These are phyloP conservation scores for Paralvinella palmiformis DNA, from an alignment of 1,140 invertebrate genomes.

Conservation along the genomic window DNA sequence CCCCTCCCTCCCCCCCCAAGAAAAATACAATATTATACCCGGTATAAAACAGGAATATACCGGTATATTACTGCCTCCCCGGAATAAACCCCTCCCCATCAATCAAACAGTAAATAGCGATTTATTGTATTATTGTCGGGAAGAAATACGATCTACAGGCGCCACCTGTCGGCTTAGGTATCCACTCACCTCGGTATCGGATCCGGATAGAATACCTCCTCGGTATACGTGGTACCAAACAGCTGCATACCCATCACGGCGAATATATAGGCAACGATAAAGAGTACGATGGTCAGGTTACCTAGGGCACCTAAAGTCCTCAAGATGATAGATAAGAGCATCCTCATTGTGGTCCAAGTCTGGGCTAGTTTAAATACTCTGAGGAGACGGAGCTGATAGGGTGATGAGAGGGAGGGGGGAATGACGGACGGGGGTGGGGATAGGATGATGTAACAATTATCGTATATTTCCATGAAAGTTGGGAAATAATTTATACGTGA, in stretches of 20 bases:
- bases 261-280: conserved; percentile 98
- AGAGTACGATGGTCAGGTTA: conserved; percentile 93
- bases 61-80: too few species aligned
- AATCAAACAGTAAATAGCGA: too few species aligned
- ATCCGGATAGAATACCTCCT: conserved; percentile 29
- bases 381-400: conserved; percentile 58
- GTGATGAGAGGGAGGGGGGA: too few species aligned
- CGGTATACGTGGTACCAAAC: conserved; percentile 83
- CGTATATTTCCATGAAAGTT: too few species aligned
- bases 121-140: too few species aligned
- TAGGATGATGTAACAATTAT: too few species aligned
- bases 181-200: conserved; percentile 29
- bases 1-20: too few species aligned
- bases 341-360: conserved; percentile 96
- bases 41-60: too few species aligned
- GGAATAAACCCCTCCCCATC: too few species aligned
- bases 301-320: conserved; percentile 94
- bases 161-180: not conserved
- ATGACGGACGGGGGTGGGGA: too few species aligned
- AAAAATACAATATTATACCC: too few species aligned
- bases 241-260: conserved; percentile 98
- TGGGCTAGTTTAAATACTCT: conserved; percentile 98
- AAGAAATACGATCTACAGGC: not conserved
- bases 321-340: conserved; percentile 97
- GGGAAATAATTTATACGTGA: too few species aligned